These are phyloP conservation scores for Fukomys damarensis DNA, from an alignment of 2,113 vertebrate genomes.

Conservation along the genomic window DNA sequence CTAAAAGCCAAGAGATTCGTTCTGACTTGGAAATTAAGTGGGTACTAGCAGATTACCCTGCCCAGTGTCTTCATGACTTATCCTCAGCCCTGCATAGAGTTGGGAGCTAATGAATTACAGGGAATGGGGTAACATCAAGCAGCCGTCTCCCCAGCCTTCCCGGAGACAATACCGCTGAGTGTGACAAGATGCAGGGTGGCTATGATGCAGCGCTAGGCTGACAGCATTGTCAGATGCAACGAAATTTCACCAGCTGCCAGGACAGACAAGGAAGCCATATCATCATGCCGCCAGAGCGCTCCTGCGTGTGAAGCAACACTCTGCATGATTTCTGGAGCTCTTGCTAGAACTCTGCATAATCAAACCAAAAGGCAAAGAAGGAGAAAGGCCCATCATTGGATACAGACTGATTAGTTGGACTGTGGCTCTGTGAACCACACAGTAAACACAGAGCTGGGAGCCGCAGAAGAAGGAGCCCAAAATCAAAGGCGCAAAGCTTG, in stretches of 20 bases:
- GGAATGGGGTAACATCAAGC: constrained; percentile 13
- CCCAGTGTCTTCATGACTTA: neutral
- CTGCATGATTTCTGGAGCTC: neutral
- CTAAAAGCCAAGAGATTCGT: neutral
- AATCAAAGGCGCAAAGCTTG: neutral
- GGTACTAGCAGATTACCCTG: neutral
- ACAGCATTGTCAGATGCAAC: constrained; percentile 49
- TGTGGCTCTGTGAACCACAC: neutral
- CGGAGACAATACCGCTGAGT: neutral
- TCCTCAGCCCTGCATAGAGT: neutral
- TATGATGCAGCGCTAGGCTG: constrained; percentile 18
- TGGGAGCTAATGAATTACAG: neutral
- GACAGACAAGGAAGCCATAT: constrained; percentile 53
- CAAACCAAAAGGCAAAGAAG: constrained; percentile 30
- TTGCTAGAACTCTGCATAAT: neutral
- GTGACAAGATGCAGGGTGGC: neutral
- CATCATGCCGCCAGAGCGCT: neutral
- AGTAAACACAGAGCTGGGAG: neutral
- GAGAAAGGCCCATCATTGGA: neutral
- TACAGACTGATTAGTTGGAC: neutral
- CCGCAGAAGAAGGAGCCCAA: neutral
- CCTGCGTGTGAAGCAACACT: constrained; percentile 52
- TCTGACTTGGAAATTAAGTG: constrained; percentile 49
- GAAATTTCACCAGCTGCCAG: constrained; percentile 70
- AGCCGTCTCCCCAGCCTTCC: neutral